Evolutionary conservation across 2,888 invertebrate species (phyloP).

Genomic region (Microchrysa polita): DNA sequence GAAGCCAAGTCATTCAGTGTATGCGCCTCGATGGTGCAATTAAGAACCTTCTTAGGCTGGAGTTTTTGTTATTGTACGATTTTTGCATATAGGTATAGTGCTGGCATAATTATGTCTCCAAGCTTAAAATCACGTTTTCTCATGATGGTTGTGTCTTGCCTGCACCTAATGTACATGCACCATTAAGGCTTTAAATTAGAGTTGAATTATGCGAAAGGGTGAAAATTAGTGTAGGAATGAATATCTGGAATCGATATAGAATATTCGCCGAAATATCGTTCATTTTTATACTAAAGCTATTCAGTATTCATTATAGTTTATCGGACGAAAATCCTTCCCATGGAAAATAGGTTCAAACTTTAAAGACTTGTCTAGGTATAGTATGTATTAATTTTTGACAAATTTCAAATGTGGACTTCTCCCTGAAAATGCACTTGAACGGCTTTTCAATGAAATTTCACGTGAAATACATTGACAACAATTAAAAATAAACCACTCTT

Average conservation of each 20-base stretch:
- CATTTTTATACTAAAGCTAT: too few relatives aligned
- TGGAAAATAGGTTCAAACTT: too few relatives aligned
- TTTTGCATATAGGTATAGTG: background rate
- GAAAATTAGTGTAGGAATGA: background rate
- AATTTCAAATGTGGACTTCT: too few relatives aligned
- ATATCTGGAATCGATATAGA: background rate
- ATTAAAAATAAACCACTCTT: too few relatives aligned
- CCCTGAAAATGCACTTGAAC: too few relatives aligned
- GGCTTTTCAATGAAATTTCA: too few relatives aligned
- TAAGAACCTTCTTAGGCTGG: background rate
- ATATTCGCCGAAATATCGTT: too few relatives aligned
- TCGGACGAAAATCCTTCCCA: too few relatives aligned
- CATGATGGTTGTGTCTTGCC: conserved; percentile 4
- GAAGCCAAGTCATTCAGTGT: background rate
- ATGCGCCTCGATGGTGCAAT: conserved; percentile 9
- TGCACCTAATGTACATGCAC: conserved; percentile 1
- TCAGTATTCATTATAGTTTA: too few relatives aligned
- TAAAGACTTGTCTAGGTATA: too few relatives aligned
- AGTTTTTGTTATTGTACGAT: background rate
- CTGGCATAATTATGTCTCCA: background rate
- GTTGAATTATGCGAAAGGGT: background rate
- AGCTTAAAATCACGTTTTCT: conserved; percentile 19
- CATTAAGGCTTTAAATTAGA: background rate
- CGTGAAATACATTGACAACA: too few relatives aligned
- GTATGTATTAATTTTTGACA: too few relatives aligned